Percentiles rank a stretch among this genome's conserved stretches.
Evolutionary conservation across 2,113 vertebrate genomes (phyloP).

Genomic region (Neolamprologus fasciatus): DNA sequence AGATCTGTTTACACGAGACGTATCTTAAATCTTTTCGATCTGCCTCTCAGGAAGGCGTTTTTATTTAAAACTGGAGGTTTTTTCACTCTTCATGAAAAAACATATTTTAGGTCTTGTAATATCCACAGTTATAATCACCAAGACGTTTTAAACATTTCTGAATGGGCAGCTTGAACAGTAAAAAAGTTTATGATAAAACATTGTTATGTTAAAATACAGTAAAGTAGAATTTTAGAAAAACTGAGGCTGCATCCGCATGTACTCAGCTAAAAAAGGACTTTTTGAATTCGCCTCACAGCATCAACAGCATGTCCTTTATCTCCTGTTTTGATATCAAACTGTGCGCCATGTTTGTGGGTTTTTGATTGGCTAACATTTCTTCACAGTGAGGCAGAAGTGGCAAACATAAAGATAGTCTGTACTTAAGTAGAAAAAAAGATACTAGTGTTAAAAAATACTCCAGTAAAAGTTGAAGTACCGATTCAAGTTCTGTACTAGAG

Average conservation of each 20-base stretch:
- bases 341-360: background rate
- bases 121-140: background rate
- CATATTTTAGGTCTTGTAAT: background rate
- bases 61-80: background rate
- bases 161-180: background rate
- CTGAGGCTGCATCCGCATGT: background rate
- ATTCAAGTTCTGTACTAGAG: background rate
- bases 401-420: background rate
- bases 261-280: background rate
- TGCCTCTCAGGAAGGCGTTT: background rate
- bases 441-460: background rate
- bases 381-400: background rate
- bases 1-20: background rate
- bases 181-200: background rate
- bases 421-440: background rate
- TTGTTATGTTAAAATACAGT: background rate
- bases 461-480: background rate
- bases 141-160: background rate
- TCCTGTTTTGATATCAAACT: background rate
- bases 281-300: background rate
- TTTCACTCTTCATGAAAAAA: background rate
- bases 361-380: background rate
- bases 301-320: background rate
- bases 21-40: background rate
- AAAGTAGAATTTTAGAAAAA: background rate